Evolutionary conservation across 2,797 vertebrate species (phyloP).

Genomic region (Pangasius krempfi): DNA sequence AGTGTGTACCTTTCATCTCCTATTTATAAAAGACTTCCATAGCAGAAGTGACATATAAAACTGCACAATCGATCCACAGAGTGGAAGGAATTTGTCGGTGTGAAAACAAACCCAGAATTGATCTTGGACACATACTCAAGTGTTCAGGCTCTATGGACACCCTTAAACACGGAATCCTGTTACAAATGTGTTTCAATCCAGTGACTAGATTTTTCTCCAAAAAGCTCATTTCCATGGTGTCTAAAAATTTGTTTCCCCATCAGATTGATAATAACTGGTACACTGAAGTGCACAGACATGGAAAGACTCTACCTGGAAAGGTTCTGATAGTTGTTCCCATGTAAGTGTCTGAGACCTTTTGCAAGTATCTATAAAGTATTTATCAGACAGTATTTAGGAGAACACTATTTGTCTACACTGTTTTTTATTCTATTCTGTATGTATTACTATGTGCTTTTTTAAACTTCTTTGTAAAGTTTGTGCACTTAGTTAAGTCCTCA

Average conservation of each 20-base stretch:
- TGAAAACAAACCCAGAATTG: slow-evolving; percentile 22
- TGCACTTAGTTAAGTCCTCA: background rate
- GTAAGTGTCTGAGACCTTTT: background rate
- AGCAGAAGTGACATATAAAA: slow-evolving; percentile 7
- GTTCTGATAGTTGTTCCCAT: background rate
- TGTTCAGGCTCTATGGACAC: background rate
- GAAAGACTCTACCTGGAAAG: background rate
- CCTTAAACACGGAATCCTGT: background rate
- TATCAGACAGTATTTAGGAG: background rate
- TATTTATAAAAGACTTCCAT: background rate
- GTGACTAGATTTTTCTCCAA: background rate
- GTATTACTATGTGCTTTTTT: background rate
- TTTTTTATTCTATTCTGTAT: background rate
- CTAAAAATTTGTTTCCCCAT: background rate
- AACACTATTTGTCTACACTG: background rate
- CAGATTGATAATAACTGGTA: background rate
- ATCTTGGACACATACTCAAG: slow-evolving; percentile 3
- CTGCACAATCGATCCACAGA: slow-evolving; percentile 8
- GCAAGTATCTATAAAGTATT: background rate
- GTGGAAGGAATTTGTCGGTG: slow-evolving; percentile 11
- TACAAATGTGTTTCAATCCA: background rate
- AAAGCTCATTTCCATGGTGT: background rate
- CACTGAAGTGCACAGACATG: too few relatives aligned
- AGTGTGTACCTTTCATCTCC: background rate
- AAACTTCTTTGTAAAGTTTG: background rate